phyloP scores from a whole-genome alignment of 2,888 invertebrate species.

The Diarsia dahlii region DNA sequence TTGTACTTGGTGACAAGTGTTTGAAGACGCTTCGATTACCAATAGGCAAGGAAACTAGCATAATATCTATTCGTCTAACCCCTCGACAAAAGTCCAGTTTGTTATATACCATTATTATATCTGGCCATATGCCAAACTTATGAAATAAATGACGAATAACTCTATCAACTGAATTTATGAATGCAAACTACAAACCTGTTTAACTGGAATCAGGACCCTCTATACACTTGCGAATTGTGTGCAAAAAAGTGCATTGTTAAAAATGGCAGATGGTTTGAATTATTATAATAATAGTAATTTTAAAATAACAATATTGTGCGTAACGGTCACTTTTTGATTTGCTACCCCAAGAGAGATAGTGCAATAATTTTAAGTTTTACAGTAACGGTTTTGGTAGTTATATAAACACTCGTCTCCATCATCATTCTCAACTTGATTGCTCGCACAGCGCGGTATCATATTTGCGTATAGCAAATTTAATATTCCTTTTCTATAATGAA shows the following conservation, averaged over 20 bases:
- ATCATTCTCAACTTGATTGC: background rate
- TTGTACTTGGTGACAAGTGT: too few species aligned
- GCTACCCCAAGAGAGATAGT: background rate
- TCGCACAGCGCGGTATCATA: background rate
- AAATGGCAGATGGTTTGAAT: slow-evolving; percentile 82
- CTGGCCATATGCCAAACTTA: slow-evolving; percentile 4
- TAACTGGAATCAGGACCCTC: slow-evolving; percentile 73
- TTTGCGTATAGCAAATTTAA: background rate
- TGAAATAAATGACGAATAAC: slow-evolving; percentile 33
- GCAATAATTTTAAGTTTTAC: background rate
- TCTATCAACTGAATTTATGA: slow-evolving; percentile 70
- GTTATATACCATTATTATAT: background rate
- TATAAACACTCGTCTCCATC: too few species aligned
- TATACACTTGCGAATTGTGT: slow-evolving; percentile 78
- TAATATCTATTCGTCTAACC: background rate
- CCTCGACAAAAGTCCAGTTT: background rate
- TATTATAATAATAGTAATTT: slow-evolving; percentile 72
- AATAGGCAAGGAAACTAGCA: background rate
- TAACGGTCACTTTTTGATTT: slow-evolving; percentile 70
- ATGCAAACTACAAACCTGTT: slow-evolving; percentile 82
- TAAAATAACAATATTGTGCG: slow-evolving; percentile 62
- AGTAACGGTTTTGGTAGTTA: background rate
- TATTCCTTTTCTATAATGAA: background rate
- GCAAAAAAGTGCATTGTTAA: slow-evolving; percentile 82
- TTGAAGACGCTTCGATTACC: background rate